Evolutionary conservation across 2,113 vertebrate species (phyloP).

Genomic region (Syngnathus typhle): DNA sequence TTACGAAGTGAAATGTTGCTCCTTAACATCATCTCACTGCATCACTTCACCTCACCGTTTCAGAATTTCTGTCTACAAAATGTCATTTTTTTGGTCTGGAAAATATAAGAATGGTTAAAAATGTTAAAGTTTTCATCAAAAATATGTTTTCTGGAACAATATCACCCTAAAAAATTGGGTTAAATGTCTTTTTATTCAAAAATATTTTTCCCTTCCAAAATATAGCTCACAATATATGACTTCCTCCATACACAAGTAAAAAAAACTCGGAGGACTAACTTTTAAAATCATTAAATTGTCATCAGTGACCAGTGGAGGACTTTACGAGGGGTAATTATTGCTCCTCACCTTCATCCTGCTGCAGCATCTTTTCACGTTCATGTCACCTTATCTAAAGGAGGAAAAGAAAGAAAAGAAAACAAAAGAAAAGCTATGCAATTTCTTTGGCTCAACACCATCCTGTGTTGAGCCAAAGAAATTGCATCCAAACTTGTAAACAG

Average conservation of each 20-base stretch:
- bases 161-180: too few relatives aligned
- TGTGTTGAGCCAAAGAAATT: neutral
- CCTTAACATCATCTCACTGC: slow-evolving; percentile 33
- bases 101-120: too few relatives aligned
- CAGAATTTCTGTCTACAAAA: neutral
- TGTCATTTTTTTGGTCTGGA: neutral
- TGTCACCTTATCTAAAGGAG: slow-evolving; percentile 34
- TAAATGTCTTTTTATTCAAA: too few relatives aligned
- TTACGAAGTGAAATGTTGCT: neutral
- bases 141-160: too few relatives aligned
- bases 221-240: too few relatives aligned
- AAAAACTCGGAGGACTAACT: neutral
- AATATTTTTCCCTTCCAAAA: too few relatives aligned
- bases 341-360: slow-evolving; percentile 33
- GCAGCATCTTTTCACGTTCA: slow-evolving; percentile 28
- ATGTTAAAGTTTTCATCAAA: too few relatives aligned
- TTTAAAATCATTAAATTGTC: neutral
- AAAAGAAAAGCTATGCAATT: neutral
- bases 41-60: slow-evolving; percentile 38
- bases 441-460: too few relatives aligned
- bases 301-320: neutral
- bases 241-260: neutral
- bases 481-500: neutral
- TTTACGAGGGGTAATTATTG: neutral
- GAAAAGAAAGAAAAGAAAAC: slow-evolving; percentile 4